Conservation (phyloP, 1,140 invertebrate genomes). For the Drosophila biarmipes region DNA sequence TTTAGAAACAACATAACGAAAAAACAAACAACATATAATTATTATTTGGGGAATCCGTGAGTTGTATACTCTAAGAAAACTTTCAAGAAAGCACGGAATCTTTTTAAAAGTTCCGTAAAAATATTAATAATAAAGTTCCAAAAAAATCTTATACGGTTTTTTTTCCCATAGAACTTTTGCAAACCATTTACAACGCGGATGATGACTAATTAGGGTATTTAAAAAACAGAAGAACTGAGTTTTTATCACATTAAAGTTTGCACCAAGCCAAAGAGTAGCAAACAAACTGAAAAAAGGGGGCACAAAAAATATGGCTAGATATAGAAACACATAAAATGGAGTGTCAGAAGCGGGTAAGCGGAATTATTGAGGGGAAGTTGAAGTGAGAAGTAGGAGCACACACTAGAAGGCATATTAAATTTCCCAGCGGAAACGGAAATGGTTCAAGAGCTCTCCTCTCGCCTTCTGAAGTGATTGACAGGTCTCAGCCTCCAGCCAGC, state of each 20-base stretch:
- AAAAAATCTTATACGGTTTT: no score
- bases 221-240: not conserved
- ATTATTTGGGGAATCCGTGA: not conserved
- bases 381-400: not conserved
- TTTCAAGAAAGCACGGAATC: not conserved
- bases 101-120: no score
- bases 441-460: conserved; percentile 12
- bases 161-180: no score
- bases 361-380: not conserved
- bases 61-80: not conserved
- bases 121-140: no score
- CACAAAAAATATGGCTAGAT: conserved; percentile 35
- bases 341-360: conserved; percentile 2
- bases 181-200: no score
- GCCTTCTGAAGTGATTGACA: conserved; percentile 29
- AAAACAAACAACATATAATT: conserved; percentile 26
- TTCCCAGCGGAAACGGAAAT: conserved; percentile 43
- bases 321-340: conserved; percentile 11
- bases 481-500: not conserved
- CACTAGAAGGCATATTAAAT: conserved; percentile 37
- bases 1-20: conserved; percentile 49
- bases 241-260: conserved; percentile 10
- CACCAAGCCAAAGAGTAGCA: not conserved
- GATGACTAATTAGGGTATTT: not conserved
- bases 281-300: conserved; percentile 19